These are phyloP conservation scores for Saccostrea echinata DNA, from an alignment of 1,140 invertebrate genomes.

Conservation along the genomic window DNA sequence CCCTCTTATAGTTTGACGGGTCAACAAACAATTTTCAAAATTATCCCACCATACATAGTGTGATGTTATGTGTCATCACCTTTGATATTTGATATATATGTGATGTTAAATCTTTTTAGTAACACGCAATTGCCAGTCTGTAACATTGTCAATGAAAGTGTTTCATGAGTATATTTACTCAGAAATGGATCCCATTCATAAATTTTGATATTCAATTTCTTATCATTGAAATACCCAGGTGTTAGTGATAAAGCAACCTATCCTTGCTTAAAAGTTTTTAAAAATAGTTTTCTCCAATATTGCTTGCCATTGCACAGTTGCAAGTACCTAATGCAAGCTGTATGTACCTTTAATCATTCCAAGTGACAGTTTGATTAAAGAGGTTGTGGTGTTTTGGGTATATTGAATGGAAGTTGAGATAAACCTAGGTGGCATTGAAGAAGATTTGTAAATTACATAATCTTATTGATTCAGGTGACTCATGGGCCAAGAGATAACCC, in stretches of 20 bases:
- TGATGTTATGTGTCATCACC: background rate
- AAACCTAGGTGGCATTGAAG: constrained; percentile 6
- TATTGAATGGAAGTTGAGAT: background rate
- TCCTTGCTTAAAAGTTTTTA: background rate
- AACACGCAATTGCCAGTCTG: background rate
- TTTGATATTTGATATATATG: background rate
- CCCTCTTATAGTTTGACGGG: background rate
- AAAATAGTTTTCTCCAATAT: background rate
- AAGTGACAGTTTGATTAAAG: constrained; percentile 14
- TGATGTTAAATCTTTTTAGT: background rate
- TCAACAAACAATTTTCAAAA: background rate
- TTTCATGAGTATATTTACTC: background rate
- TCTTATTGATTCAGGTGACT: constrained; percentile 23
- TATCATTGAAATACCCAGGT: background rate
- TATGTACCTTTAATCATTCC: background rate
- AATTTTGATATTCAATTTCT: background rate
- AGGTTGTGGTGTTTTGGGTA: background rate
- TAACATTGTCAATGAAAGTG: background rate
- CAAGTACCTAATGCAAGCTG: background rate
- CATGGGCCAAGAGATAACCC: constrained; percentile 13
- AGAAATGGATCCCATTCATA: background rate
- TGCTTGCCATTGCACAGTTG: background rate
- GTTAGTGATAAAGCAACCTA: background rate
- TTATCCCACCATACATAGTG: background rate
- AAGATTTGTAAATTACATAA: constrained; percentile 38